Base-by-base conservation (phyloP, 1,140 invertebrate genomes). In the Dendroctonus valens region DNA sequence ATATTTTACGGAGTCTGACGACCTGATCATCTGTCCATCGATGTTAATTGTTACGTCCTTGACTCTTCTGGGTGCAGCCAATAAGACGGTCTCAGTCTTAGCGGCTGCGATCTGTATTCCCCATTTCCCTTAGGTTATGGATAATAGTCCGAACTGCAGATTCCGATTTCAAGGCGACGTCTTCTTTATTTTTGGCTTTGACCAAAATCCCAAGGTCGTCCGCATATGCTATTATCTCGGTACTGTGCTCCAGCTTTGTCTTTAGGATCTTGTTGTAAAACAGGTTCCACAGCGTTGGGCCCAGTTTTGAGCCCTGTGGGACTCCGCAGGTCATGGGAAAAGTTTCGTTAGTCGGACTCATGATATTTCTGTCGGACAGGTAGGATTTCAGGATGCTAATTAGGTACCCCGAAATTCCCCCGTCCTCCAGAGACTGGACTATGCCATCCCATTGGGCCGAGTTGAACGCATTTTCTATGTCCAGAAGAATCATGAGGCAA, bases 271-370 rank as follows among this genome's bases (percentile, higher is more conserved):
- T 72, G n/a, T n/a, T n/a, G 14, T 81, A 75, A 0, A 79, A 61
- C 0, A 80, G 6, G 49, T 80, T 81, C 78, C 79, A 81, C 0
- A 79, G 58, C 0, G 66, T 46, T 0, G 79, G 77, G 0, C 79
- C 79, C 0, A 80, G 58, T 0, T 80, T 74, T 0, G 79, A 82
- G 0, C 79, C 80, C 65, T 82, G 79, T 0, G 80, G 80, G 38
- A 80, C 80, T 0, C 80, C 78, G 42, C 42, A 46, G 8, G 42
- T 46, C 42, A 46, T 12, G 8, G 42, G 42, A 2, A 46, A 12
- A 26, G 26, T 26, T 26, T 26, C 26, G 26, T 26, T 26, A 3
- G 26, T 26, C 26, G 26, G 26, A 26, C 3, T 26, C 3, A 26
- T 26, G 3, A 26, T 26, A 3, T 26, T 26, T 26, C 26, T 26